Base-by-base conservation (phyloP, 1,140 invertebrate species). In the Littorina saxatilis region DNA sequence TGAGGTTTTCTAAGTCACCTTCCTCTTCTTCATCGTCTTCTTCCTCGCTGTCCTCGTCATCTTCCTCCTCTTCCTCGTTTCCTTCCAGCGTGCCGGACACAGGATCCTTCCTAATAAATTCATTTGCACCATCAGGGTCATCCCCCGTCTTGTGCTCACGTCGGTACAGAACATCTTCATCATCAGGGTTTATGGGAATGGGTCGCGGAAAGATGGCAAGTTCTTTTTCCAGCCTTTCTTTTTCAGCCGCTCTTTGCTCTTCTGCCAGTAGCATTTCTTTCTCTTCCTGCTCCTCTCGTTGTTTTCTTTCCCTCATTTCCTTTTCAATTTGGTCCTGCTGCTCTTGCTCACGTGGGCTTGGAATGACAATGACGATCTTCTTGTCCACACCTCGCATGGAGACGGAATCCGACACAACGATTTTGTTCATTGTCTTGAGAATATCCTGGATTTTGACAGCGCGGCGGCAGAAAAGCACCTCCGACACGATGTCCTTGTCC, bases 341-440 rank as follows among this genome's bases (percentile, higher is more conserved):
- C 2, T 23, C 35, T 4, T 37, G 9, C 11, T 39, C 23, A 20
- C 66, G 66, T 20, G 70, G 70, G 29, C n/a, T 73, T 23, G 70
- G 70, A n/a, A 73, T 73, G 39, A 73, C 32, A 23, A 73, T 52
- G 27, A 50, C 70, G n/a, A 73, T 52, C 39, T 47, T n/a, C 35
- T 73, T 73, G 70, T 73, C 70, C 40, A 73, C 70, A 11, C 70
- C 70, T 2, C 70, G 70, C 70, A 73, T 52, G 70, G 70, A 73
- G 23, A 73, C 35, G 23, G 20, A 73, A 35, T 73, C 70, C 0
- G 70, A n/a, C 23, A 73, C 40, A 23, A 73, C 70, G 40, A 73
- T 43, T 0, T 3, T 11, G 40, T 73, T 29, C 70, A 47, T 73
- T 5, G 20, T n/a, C 23, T 47, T 23, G 29, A 73, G 70, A n/a